phyloP scores from a whole-genome alignment of 2,113 vertebrate species.

The Procavia capensis region DNA sequence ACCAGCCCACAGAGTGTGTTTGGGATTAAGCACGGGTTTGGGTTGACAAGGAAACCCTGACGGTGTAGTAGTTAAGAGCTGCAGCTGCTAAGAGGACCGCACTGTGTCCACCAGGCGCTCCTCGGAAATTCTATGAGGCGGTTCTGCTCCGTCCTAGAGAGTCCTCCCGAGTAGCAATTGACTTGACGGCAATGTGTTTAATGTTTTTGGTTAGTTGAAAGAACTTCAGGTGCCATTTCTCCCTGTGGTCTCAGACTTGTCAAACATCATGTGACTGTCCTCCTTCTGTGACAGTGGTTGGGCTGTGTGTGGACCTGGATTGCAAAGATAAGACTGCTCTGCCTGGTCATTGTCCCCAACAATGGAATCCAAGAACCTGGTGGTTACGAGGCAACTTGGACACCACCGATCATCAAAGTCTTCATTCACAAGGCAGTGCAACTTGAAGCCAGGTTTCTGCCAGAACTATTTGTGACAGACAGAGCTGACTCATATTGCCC shows the following conservation, averaged over 20 bases:
- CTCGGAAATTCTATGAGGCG: too few species aligned
- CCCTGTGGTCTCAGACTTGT: background rate
- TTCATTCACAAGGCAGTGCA: background rate
- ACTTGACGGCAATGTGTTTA: too few species aligned
- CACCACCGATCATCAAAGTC: background rate
- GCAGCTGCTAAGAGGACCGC: too few species aligned
- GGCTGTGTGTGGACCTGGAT: accelerated
- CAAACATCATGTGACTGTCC: background rate
- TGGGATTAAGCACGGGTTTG: slow-evolving; percentile 25
- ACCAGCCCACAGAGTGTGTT: background rate
- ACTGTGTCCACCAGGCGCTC: too few species aligned
- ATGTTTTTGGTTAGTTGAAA: too few species aligned
- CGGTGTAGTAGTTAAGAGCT: too few species aligned
- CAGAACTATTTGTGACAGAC: background rate
- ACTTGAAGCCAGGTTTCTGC: background rate
- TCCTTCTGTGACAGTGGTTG: background rate
- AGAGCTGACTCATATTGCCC: too few species aligned
- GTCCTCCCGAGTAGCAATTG: too few species aligned
- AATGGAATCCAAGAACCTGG: background rate
- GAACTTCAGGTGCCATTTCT: background rate
- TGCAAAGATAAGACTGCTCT: background rate
- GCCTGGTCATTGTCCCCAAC: background rate
- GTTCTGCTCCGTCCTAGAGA: too few species aligned
- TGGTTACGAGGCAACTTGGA: background rate
- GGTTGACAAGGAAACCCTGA: too few species aligned